Conservation (phyloP, 2,113 vertebrate species). For the Cyanoramphus novaezelandiae region DNA sequence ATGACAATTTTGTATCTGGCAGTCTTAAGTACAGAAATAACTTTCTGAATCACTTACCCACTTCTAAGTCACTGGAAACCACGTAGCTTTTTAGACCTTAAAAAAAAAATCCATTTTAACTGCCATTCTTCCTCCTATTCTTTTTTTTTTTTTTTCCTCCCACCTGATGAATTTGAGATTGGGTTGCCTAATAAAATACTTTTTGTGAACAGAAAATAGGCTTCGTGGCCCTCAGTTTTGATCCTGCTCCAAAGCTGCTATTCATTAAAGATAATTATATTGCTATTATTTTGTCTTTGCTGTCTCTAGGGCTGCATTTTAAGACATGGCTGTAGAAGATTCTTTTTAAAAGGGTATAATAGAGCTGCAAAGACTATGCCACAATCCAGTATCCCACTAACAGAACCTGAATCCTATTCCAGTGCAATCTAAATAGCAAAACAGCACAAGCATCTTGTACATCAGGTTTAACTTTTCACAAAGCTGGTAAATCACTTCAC, state of each 20-base stretch:
- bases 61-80: background rate
- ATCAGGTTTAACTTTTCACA: background rate
- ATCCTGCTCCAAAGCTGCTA: background rate
- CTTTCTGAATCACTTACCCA: background rate
- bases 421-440: background rate
- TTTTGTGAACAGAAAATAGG: background rate
- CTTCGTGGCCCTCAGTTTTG: background rate
- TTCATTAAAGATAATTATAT: background rate
- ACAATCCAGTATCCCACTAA: background rate
- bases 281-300: background rate
- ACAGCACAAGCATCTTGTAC: background rate
- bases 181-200: background rate
- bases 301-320: background rate
- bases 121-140: background rate
- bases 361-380: background rate
- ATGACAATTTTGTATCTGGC: background rate
- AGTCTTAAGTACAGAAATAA: background rate
- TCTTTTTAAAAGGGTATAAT: background rate
- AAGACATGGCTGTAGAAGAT: background rate
- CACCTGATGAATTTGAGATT: background rate
- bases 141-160: no score
- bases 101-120: background rate
- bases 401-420: background rate
- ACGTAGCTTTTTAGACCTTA: background rate
- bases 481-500: background rate